Base-by-base conservation (phyloP, 2,113 vertebrate genomes). In the Arenaria interpres region DNA sequence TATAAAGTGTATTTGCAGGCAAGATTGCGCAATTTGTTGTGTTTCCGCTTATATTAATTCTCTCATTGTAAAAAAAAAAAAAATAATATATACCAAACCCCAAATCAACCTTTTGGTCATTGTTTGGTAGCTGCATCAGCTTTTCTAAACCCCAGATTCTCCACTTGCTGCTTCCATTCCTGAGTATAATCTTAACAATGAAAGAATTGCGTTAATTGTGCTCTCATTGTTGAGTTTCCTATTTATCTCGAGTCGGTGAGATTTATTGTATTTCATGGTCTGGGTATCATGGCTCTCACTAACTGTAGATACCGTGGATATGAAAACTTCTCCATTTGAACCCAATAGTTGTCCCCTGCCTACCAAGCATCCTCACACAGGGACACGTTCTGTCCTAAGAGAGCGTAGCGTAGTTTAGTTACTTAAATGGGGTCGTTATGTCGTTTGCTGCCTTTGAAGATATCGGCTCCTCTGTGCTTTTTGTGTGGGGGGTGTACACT, bases 201-300 rank as follows among this genome's bases (percentile, higher is more conserved):
- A 96, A 92, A 96, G 87, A 85, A 95, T 92, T 94, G 97, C 94
- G 33, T 89, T 97, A 96, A 78, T 54, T 92, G 89, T 85, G 88
- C 95, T 96, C 95, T 93, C 96, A 84, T 92, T 91, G 95, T 93
- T 88, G 96, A 91, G 95, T 94, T 96, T 92, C 84, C 90, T 37
- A 4, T 79, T 96, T 73, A 33, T 74, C 96, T 93, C 33, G 32
- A 93, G 80, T 92, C 77, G n/a, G 56, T 88, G 92, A 96, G 85
- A 51, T 88, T 57, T 74, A 39, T n/a, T 95, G 95, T 96, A 64
- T 91, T 95, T 95, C 94, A 59, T 96, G 93, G 92, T 89, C 98
- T 98, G 98, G 98, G 97, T 98, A 98, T 98, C 97, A 8, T 97
- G 98, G 98, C 98, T 98, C 98, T 98, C 98, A 98, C 97, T 98